These are phyloP conservation scores for Euura lappo DNA, from an alignment of 1,140 invertebrate genomes.

Conservation along the genomic window DNA sequence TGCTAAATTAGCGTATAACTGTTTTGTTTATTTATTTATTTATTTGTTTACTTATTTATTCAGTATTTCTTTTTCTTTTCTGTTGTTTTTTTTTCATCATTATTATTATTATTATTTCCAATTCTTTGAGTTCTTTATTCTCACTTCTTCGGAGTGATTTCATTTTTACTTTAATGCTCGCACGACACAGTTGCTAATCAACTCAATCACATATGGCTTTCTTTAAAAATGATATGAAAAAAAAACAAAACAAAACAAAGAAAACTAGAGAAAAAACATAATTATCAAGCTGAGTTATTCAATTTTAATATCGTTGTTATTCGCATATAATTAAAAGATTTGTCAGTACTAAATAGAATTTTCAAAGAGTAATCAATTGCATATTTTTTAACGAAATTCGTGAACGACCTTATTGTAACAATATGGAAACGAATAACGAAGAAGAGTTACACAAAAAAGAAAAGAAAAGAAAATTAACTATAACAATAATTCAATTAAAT, in stretches of 20 bases:
- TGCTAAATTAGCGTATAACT: neutral
- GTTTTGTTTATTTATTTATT: neutral
- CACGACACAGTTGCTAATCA: neutral
- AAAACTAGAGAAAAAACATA: too few relatives aligned
- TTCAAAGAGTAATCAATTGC: neutral
- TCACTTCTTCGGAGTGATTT: too few relatives aligned
- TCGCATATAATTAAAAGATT: neutral
- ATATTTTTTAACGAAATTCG: neutral
- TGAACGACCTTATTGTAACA: constrained; percentile 3
- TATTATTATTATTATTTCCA: too few relatives aligned
- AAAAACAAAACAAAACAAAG: too few relatives aligned
- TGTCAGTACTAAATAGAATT: neutral
- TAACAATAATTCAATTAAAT: too few relatives aligned
- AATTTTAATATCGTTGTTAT: neutral
- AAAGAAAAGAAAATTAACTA: constrained; percentile 10
- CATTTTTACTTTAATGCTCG: too few relatives aligned
- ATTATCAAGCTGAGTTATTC: neutral
- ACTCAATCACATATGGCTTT: neutral
- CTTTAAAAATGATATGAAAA: too few relatives aligned
- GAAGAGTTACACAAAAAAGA: neutral
- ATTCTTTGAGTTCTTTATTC: too few relatives aligned
- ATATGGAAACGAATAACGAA: neutral
- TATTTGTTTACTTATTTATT: neutral
- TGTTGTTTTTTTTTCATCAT: too few relatives aligned
- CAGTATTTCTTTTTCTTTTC: neutral